phyloP scores from a whole-genome alignment of 2,797 vertebrate genomes.

The Danio aesculapii region DNA sequence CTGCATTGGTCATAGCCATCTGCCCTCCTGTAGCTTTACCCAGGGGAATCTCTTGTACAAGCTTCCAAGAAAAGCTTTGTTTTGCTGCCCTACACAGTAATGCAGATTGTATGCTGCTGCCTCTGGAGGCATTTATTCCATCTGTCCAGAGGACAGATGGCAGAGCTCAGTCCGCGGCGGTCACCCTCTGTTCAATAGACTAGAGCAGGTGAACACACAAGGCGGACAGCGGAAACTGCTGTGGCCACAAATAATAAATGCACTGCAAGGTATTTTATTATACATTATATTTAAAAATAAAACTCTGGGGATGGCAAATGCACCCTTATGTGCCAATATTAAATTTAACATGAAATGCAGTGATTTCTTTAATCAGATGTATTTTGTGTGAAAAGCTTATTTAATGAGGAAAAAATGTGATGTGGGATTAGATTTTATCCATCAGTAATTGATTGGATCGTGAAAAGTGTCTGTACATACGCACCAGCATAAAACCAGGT shows the following conservation, averaged over 20 bases:
- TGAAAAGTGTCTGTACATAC: neutral
- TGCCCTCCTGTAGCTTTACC: slow-evolving; percentile 22
- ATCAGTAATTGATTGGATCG: neutral
- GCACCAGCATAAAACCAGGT: no score
- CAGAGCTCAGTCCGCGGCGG: slow-evolving; percentile 21
- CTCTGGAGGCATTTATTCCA: slow-evolving; percentile 35
- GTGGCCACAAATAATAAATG: slow-evolving; percentile 11
- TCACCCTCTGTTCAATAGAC: slow-evolving; percentile 21
- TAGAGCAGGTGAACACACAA: slow-evolving; percentile 26
- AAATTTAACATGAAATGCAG: neutral
- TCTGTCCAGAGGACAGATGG: slow-evolving; percentile 38
- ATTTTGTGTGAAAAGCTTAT: neutral
- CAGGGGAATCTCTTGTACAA: slow-evolving; percentile 15
- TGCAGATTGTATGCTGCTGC: neutral
- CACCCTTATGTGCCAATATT: neutral
- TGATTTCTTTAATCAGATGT: neutral
- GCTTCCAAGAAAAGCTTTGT: neutral
- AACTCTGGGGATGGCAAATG: neutral
- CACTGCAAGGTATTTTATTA: neutral
- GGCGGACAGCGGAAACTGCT: neutral
- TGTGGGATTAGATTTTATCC: neutral
- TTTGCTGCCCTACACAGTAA: neutral
- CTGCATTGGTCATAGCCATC: slow-evolving; percentile 18
- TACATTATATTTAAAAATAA: neutral
- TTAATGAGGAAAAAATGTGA: neutral